Evolutionary conservation across 1,140 invertebrate species (phyloP), one percentile per base, ranked within the genome.

Genomic region (Diorhabda sublineata): DNA sequence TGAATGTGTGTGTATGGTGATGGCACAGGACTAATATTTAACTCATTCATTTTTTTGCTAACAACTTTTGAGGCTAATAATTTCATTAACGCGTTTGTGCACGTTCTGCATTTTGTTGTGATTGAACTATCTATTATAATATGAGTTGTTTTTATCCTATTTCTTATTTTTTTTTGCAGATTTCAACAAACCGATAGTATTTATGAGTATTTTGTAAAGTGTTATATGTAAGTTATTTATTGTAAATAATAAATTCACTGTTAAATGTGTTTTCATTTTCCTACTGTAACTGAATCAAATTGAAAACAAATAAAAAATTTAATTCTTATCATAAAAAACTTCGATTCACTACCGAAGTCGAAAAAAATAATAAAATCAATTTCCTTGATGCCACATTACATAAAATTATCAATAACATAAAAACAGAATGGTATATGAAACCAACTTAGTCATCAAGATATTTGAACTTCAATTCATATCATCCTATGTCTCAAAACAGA

Each of bases 171-270:
- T 11, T 52, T 52, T 52, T 52, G 47, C 47, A 52, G 47, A 52
- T 52, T 52, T 52, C 47, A 52, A 52, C 6, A 6, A 6, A 52
- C 26, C 47, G n/a, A 52, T 52, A 52, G 47, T 52, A 52, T 52
- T 52, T 8, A 3, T 52, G 47, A 52, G 4, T 52, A 52, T 52
- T 52, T 52, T 6, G 47, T 52, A 52, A 52, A 26, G 26, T n/a
- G n/a, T 8, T 52, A n/a, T 52, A n/a, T 52, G 6, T 52, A n/a
- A 52, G 2, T 52, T 8, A 52, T 52, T 52, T 52, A 52, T 52
- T 52, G n/a, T 52, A 52, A 58, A 66, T 66, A 57, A 58, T 66
- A 66, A 43, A 57, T 8, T 9, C 4, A 61, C n/a, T 61, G 11
- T 8, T 26, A 26, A 8, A 26, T 56, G 6, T 56, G n/a, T 26